phyloP scores from a whole-genome alignment of 2,888 invertebrate genomes.

The Eristalis pertinax region DNA sequence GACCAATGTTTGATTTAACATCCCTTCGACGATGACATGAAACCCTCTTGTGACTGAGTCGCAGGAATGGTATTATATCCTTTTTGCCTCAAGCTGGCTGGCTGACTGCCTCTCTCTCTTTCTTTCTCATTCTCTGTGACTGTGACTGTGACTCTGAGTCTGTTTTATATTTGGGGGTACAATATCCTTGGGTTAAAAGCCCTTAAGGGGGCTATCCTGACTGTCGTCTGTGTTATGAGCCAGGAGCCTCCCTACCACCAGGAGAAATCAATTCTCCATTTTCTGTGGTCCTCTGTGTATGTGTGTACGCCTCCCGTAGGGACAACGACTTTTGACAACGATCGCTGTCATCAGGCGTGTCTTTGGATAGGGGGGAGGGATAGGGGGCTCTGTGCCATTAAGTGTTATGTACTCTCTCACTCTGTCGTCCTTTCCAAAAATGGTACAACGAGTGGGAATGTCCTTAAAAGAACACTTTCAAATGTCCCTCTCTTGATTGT shows the following conservation, averaged over 20 bases:
- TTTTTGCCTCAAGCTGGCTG: slow-evolving; percentile 3
- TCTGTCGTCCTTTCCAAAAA: slow-evolving; percentile 18
- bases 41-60: slow-evolving; percentile 38
- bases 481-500: slow-evolving; percentile 5
- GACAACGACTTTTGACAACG: slow-evolving; percentile 42
- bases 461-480: slow-evolving; percentile 24
- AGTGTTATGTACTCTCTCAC: slow-evolving; percentile 40
- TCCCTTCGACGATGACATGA: slow-evolving; percentile 58
- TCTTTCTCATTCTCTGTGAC: not conserved
- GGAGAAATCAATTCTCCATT: not conserved
- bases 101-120: not conserved
- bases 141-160: not conserved
- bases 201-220: slow-evolving; percentile 47
- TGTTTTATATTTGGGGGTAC: slow-evolving; percentile 13
- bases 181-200: slow-evolving; percentile 50
- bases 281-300: not conserved
- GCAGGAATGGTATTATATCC: slow-evolving; percentile 56
- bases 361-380: not conserved
- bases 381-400: slow-evolving; percentile 5
- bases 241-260: not conserved
- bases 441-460: slow-evolving; percentile 9
- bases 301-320: not conserved
- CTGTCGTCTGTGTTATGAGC: not conserved
- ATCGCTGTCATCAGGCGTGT: slow-evolving; percentile 30
- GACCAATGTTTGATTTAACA: slow-evolving; percentile 64